These are phyloP conservation scores for Forbesichthys papilliferus DNA, from an alignment of 2,113 vertebrate species.

Conservation along the genomic window DNA sequence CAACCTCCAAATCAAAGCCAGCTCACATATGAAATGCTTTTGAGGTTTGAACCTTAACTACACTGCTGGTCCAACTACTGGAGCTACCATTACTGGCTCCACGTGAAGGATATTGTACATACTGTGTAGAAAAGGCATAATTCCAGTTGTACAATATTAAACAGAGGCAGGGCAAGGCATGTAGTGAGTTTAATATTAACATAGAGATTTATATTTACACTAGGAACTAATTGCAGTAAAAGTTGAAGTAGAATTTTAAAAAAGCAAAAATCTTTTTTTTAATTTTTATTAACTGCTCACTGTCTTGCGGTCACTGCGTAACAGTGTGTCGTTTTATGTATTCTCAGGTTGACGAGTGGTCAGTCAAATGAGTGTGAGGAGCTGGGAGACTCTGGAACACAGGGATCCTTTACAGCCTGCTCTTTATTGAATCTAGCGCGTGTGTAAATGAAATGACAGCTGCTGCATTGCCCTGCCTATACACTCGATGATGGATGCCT, in stretches of 20 bases:
- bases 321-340: constrained; percentile 27
- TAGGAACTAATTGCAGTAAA: constrained; percentile 31
- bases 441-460: constrained; percentile 65
- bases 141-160: constrained; percentile 17
- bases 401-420: constrained; percentile 21
- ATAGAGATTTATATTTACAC: constrained; percentile 18
- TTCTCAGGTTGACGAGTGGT: constrained; percentile 65
- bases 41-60: constrained; percentile 69
- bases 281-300: constrained; percentile 49
- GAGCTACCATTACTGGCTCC: constrained; percentile 65
- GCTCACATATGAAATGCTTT: constrained; percentile 73
- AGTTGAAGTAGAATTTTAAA: constrained; percentile 26
- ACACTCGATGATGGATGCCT: constrained; percentile 63
- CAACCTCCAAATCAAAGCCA: constrained; percentile 70
- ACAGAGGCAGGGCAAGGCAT: background rate
- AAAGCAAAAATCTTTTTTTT: constrained; percentile 43
- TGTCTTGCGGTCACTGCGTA: constrained; percentile 46
- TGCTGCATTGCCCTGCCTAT: constrained; percentile 18
- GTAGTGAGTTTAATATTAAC: constrained; percentile 27
- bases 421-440: constrained; percentile 64
- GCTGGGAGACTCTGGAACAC: constrained; percentile 32
- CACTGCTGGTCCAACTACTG: constrained; percentile 58
- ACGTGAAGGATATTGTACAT: constrained; percentile 54
- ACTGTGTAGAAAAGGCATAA: constrained; percentile 25
- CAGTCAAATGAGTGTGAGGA: constrained; percentile 56